Conservation (phyloP, 2,888 invertebrate species). For the Mythimna pallens region DNA sequence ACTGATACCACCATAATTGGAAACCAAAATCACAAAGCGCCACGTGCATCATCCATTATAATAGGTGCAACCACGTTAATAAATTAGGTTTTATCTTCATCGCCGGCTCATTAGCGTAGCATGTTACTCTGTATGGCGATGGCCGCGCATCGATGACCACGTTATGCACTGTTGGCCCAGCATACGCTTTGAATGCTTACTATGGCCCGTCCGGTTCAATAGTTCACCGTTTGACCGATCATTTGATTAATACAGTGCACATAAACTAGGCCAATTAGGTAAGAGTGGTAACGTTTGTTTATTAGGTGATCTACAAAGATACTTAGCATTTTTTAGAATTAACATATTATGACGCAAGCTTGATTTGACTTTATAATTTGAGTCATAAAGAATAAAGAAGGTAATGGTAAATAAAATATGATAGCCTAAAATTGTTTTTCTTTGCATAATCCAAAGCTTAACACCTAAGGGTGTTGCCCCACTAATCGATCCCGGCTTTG, state of each 20-base stretch:
- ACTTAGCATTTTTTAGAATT: not conserved
- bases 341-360: not conserved
- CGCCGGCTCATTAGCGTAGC: constrained; percentile 83
- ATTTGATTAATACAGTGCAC: constrained; percentile 32
- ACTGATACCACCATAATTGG: not conserved
- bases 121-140: constrained; percentile 81
- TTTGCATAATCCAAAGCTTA: too few relatives aligned
- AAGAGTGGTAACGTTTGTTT: constrained; percentile 1
- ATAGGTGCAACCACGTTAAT: constrained; percentile 70
- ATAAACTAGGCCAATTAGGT: constrained; percentile 5
- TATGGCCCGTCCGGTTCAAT: constrained; percentile 40
- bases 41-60: constrained; percentile 55
- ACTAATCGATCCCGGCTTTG: too few relatives aligned
- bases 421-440: not conserved
- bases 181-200: constrained; percentile 49
- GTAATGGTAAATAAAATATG: not conserved
- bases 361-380: too few relatives aligned
- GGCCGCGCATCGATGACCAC: constrained; percentile 64
- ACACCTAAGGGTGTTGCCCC: too few relatives aligned
- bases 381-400: not conserved
- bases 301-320: not conserved
- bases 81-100: constrained; percentile 84
- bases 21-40: not conserved
- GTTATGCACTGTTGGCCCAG: constrained; percentile 63
- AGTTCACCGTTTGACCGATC: constrained; percentile 53